Conservation (phyloP, 2,888 invertebrate genomes). For the Euplagia quadripunctaria region DNA sequence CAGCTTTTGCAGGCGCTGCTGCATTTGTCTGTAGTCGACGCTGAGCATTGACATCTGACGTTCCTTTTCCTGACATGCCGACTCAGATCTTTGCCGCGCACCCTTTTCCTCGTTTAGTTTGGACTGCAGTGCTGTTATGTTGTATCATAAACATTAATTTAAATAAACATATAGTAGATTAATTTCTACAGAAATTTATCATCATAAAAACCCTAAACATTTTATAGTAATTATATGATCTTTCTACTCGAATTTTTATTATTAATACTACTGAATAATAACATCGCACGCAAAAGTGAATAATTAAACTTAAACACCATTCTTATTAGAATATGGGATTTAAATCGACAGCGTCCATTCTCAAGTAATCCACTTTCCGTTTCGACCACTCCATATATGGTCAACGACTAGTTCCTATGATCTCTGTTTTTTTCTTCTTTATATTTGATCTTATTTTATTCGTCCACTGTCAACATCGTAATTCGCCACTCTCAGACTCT, state of each 20-base stretch:
- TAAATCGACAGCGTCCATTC: not conserved
- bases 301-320: not conserved
- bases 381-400: not conserved
- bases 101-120: slow-evolving; percentile 97
- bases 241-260: too few relatives aligned
- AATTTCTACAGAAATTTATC: not conserved
- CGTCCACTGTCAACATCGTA: not conserved
- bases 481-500: not conserved
- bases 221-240: not conserved
- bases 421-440: too few relatives aligned
- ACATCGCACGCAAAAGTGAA: not conserved
- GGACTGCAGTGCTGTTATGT: slow-evolving; percentile 92
- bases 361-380: not conserved
- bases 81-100: slow-evolving; percentile 94
- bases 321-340: too few relatives aligned
- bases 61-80: slow-evolving; percentile 96
- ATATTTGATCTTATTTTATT: not conserved
- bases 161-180: slow-evolving; percentile 1
- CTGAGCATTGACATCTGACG: slow-evolving; percentile 97
- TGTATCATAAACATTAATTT: slow-evolving; percentile 22
- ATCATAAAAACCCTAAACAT: not conserved
- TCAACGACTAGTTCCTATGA: not conserved
- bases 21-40: slow-evolving; percentile 98
- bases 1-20: slow-evolving; percentile 95
- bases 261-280: not conserved